Conservation (phyloP, 1,140 invertebrate species). For the Phortica variegata region DNA sequence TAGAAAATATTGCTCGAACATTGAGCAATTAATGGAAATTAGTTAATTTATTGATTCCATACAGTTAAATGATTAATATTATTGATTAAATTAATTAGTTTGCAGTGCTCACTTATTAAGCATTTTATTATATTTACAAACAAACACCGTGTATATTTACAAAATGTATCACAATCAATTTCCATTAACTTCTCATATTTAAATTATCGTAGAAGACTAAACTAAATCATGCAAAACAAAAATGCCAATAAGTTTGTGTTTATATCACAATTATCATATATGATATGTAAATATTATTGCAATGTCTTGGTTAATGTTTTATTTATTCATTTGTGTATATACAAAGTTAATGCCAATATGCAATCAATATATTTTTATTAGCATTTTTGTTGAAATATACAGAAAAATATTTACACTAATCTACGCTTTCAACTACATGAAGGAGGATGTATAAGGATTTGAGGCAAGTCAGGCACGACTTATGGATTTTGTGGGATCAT, state of each 20-base stretch:
- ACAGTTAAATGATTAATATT: too few relatives aligned
- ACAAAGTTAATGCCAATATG: slow-evolving; percentile 13
- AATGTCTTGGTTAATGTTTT: slow-evolving; percentile 4
- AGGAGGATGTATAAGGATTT: slow-evolving; percentile 40
- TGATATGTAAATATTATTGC: neutral
- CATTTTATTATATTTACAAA: too few relatives aligned
- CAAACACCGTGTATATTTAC: too few relatives aligned
- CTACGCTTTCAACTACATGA: slow-evolving; percentile 55
- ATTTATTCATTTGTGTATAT: slow-evolving; percentile 22
- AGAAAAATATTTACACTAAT: slow-evolving; percentile 42
- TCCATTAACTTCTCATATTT: too few relatives aligned
- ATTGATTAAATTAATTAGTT: too few relatives aligned
- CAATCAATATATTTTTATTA: slow-evolving; percentile 31
- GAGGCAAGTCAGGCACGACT: slow-evolving; percentile 63
- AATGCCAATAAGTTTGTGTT: slow-evolving; percentile 38
- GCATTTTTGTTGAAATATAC: slow-evolving; percentile 46
- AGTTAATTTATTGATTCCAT: too few relatives aligned
- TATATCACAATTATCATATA: slow-evolving; percentile 18
- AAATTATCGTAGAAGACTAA: too few relatives aligned
- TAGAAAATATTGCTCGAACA: too few relatives aligned
- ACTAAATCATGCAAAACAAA: slow-evolving; percentile 26
- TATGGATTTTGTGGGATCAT: slow-evolving; percentile 55
- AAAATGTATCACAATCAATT: too few relatives aligned
- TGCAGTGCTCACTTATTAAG: too few relatives aligned
- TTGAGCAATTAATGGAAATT: too few relatives aligned